These are phyloP conservation scores for Aricia artaxerxes DNA, from an alignment of 2,888 invertebrate genomes.

Conservation along the genomic window DNA sequence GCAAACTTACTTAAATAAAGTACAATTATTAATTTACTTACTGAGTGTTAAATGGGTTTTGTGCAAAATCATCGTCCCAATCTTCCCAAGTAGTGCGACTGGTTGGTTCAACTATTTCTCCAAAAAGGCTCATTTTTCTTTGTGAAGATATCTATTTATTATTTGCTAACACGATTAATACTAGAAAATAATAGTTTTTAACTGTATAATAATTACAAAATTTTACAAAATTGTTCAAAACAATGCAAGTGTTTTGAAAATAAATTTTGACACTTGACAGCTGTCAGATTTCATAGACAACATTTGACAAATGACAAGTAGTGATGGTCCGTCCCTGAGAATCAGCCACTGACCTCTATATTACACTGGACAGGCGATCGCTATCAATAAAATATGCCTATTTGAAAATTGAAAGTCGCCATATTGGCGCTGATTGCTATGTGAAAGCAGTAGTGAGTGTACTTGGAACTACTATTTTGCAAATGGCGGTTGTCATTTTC, in stretches of 20 bases:
- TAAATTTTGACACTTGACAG: neutral
- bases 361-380: too few relatives aligned
- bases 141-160: neutral
- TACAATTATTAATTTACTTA: constrained; percentile 46
- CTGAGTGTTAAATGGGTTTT: constrained; percentile 39
- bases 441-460: too few relatives aligned
- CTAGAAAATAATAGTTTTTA: neutral
- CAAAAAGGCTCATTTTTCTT: constrained; percentile 58
- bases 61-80: constrained; percentile 61
- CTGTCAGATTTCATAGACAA: neutral
- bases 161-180: neutral
- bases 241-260: neutral
- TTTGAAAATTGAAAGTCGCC: too few relatives aligned
- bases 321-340: neutral
- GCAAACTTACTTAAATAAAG: neutral
- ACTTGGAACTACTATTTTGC: too few relatives aligned
- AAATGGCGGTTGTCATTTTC: too few relatives aligned
- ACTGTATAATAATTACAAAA: too few relatives aligned
- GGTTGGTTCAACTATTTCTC: constrained; percentile 69
- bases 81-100: constrained; percentile 71
- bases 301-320: neutral
- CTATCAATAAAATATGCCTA: too few relatives aligned
- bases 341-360: too few relatives aligned
- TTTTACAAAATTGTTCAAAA: neutral
- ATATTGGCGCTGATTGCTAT: too few relatives aligned